phyloP scores from a whole-genome alignment of 2,797 vertebrate genomes.

The Dryobates pubescens region DNA sequence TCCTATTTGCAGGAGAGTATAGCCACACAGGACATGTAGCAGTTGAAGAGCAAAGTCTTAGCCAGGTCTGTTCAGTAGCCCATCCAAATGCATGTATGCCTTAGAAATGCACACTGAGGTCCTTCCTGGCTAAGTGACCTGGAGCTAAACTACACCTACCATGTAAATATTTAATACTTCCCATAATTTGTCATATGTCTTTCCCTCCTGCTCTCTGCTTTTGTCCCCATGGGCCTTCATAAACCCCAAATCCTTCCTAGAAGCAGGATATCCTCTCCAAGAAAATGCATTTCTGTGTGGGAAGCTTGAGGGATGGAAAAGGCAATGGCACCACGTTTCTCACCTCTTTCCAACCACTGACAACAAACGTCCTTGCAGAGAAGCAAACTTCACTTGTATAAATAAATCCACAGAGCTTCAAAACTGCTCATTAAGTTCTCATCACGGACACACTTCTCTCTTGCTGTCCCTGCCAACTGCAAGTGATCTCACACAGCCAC shows the following conservation, averaged over 20 bases:
- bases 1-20: background rate
- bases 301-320: background rate
- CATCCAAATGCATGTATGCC: background rate
- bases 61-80: background rate
- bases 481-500: background rate
- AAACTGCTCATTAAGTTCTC: conserved; percentile 20
- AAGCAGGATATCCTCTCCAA: background rate
- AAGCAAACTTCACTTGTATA: background rate
- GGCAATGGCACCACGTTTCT: background rate
- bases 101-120: background rate
- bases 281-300: background rate
- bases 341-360: background rate
- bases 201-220: background rate
- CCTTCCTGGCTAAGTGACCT: background rate
- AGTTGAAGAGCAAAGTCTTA: background rate
- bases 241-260: background rate
- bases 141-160: background rate
- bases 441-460: background rate
- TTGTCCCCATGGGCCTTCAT: background rate
- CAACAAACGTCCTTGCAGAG: background rate
- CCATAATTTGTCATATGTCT: background rate
- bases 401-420: background rate
- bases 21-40: background rate
- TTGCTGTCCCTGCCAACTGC: background rate
- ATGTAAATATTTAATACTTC: background rate